Evolutionary conservation across 2,113 vertebrate genomes (phyloP).

Genomic region (Noturus placidus): DNA sequence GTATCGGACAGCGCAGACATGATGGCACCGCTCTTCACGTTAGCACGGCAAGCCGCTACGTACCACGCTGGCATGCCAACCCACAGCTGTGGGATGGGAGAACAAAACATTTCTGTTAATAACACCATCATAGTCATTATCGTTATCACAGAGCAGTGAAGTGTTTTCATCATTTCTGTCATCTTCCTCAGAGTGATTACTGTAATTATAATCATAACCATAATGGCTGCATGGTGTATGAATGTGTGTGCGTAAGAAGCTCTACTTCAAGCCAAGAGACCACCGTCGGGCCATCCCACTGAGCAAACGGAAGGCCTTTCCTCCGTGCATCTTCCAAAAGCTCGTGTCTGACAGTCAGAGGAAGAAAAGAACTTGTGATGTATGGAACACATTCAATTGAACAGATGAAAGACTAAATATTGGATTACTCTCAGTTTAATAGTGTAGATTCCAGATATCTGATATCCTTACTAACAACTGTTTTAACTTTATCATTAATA

Average conservation of each 20-base stretch:
- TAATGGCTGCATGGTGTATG: constrained; percentile 18
- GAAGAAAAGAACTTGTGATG: not conserved
- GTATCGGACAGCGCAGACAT: constrained; percentile 97
- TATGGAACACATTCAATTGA: not conserved
- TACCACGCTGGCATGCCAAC: constrained; percentile 99
- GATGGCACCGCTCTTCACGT: constrained; percentile 96
- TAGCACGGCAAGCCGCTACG: constrained; percentile 93
- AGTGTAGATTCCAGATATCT: not conserved
- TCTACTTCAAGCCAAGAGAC: constrained; percentile 97
- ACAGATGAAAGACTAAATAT: not conserved
- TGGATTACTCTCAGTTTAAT: not conserved
- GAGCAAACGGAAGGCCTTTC: constrained; percentile 90
- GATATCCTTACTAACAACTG: not conserved
- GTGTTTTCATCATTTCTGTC: constrained; percentile 44
- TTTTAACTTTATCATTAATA: not conserved
- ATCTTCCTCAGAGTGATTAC: constrained; percentile 27
- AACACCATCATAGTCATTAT: not conserved
- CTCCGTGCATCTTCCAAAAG: constrained; percentile 93
- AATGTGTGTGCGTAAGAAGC: constrained; percentile 11
- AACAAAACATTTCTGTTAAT: constrained; percentile 10
- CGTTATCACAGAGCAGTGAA: constrained; percentile 2
- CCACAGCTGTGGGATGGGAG: constrained; percentile 81
- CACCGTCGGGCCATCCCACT: constrained; percentile 97
- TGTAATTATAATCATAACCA: constrained; percentile 39
- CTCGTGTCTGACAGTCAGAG: constrained; percentile 78